Conservation (phyloP, 2,113 vertebrate species). For the Pseudopodoces humilis region DNA sequence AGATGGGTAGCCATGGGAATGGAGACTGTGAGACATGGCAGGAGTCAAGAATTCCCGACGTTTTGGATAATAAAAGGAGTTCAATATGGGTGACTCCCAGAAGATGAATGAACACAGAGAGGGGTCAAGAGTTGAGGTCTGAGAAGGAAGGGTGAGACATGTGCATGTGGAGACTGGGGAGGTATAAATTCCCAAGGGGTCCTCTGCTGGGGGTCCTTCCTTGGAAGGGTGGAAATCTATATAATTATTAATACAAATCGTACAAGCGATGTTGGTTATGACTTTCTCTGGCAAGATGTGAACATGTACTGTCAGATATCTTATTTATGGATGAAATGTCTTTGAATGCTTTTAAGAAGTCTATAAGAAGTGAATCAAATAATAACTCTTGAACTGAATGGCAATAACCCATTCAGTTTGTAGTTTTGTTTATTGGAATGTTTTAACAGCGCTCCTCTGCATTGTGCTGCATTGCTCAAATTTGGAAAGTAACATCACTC, state of each 20-base stretch:
- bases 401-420: background rate
- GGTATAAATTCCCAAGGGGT: too few relatives aligned
- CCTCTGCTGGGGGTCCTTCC: background rate
- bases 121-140: background rate
- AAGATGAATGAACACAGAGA: background rate
- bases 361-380: background rate
- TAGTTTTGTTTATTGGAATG: background rate
- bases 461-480: background rate
- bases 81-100: fast-evolving
- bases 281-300: background rate
- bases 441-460: background rate
- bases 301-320: fast-evolving
- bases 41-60: fast-evolving
- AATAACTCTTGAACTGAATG: background rate
- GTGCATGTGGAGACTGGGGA: too few relatives aligned
- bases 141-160: background rate
- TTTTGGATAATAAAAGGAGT: background rate
- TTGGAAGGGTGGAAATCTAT: background rate
- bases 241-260: background rate
- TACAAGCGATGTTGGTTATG: fast-evolving
- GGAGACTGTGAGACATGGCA: fast-evolving
- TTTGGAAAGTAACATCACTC: background rate
- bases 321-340: background rate
- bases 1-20: background rate
- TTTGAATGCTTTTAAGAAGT: background rate